These are phyloP conservation scores for Brenthis ino DNA, from an alignment of 2,888 invertebrate species.

Conservation along the genomic window DNA sequence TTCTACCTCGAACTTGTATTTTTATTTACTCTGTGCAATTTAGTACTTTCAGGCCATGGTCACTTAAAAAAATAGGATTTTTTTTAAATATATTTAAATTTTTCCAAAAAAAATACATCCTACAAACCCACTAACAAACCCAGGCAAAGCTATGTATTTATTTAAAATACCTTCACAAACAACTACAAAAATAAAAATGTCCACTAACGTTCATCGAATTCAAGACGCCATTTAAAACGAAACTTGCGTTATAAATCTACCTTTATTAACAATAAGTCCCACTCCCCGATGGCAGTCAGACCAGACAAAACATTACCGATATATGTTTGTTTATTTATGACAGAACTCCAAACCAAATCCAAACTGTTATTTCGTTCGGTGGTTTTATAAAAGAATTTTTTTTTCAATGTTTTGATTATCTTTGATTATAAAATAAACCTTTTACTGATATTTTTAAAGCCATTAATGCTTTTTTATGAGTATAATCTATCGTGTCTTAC, in stretches of 20 bases:
- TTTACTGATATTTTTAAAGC: slow-evolving; percentile 2
- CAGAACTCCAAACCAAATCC: slow-evolving; percentile 8
- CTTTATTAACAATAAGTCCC: slow-evolving; percentile 28
- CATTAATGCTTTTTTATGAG: slow-evolving; percentile 3
- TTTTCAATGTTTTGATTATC: slow-evolving; percentile 12
- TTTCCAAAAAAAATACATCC: not conserved
- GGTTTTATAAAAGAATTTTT: slow-evolving; percentile 3
- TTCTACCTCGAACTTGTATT: slow-evolving; percentile 4
- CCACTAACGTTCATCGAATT: slow-evolving; percentile 26
- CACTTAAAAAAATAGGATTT: not conserved
- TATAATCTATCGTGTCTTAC: slow-evolving; percentile 2
- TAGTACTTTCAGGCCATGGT: not conserved
- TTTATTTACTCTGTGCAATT: not conserved
- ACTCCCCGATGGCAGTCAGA: slow-evolving; percentile 45
- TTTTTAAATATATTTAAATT: not conserved
- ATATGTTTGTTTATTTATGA: slow-evolving; percentile 33
- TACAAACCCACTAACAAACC: not conserved
- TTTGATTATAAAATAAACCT: slow-evolving; percentile 10
- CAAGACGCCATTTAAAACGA: slow-evolving; percentile 30
- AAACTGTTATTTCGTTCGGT: not conserved
- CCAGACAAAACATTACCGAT: slow-evolving; percentile 28
- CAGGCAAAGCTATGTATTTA: slow-evolving; percentile 21
- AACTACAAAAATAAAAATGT: slow-evolving; percentile 19
- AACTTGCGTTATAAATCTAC: slow-evolving; percentile 32
- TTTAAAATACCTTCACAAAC: slow-evolving; percentile 20